Evolutionary conservation across 2,113 vertebrate species (phyloP).

Genomic region (Callithrix jacchus): DNA sequence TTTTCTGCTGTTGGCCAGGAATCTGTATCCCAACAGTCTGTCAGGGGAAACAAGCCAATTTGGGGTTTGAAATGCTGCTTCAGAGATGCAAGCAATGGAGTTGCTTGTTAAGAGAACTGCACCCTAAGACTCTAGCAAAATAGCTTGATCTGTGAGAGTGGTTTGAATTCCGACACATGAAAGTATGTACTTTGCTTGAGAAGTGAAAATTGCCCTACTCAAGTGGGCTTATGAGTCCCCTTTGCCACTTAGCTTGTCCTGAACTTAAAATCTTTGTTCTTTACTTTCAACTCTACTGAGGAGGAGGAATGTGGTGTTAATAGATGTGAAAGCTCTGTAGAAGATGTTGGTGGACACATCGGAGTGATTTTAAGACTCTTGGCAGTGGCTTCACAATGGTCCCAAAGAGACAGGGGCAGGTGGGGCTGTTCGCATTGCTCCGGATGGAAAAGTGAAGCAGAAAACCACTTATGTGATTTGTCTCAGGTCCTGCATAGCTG

Average conservation of each 20-base stretch:
- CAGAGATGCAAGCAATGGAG: slow-evolving; percentile 28
- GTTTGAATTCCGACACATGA: not conserved
- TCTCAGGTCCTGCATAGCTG: not conserved
- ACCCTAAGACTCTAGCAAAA: not conserved
- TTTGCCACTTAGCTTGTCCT: not conserved
- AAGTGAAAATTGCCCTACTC: not conserved
- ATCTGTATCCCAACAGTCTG: not conserved
- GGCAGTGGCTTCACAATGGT: not conserved
- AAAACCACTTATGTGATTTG: not conserved
- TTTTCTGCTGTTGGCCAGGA: not conserved
- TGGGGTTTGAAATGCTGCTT: slow-evolving; percentile 49
- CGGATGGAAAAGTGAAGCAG: not conserved
- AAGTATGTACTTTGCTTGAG: not conserved
- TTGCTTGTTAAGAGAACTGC: not conserved
- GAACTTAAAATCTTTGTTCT: not conserved
- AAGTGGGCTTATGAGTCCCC: not conserved
- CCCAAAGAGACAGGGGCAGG: not conserved
- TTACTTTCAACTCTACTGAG: not conserved
- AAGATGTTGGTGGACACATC: not conserved
- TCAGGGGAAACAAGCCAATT: slow-evolving; percentile 36
- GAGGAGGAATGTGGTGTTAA: not conserved
- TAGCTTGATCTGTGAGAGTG: not conserved
- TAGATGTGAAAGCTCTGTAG: not conserved
- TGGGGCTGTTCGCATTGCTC: not conserved
- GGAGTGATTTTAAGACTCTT: not conserved